Conservation (phyloP, 1,140 invertebrate genomes). For the Euborellia annulipes region DNA sequence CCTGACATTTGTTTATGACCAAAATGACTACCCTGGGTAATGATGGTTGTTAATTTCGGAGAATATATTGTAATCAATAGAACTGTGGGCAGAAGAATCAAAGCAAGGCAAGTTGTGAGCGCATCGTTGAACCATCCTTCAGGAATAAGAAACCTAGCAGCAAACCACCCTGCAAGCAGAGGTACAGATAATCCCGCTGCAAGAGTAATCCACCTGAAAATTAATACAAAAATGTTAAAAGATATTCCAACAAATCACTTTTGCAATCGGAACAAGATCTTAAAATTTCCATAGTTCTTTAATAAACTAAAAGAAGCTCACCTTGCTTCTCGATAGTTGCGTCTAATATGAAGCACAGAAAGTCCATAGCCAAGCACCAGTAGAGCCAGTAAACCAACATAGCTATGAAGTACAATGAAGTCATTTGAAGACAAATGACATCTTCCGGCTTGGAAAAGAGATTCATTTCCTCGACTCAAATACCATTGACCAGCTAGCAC, state of each 20-base stretch:
- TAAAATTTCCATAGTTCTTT: no score
- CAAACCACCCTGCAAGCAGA: slow-evolving; percentile 20
- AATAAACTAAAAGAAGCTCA: no score
- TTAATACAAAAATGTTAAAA: no score
- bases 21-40: slow-evolving; percentile 17
- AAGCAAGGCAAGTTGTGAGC: slow-evolving; percentile 18
- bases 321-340: slow-evolving; percentile 23
- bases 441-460: background rate
- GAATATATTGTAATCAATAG: slow-evolving; percentile 23
- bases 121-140: slow-evolving; percentile 14
- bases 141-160: slow-evolving; percentile 19
- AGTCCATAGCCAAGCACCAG: slow-evolving; percentile 21
- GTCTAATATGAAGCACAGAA: slow-evolving; percentile 22
- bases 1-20: slow-evolving; percentile 11
- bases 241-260: no score
- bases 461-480: background rate
- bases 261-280: no score
- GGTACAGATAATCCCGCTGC: slow-evolving; percentile 21
- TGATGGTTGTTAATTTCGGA: slow-evolving; percentile 23
- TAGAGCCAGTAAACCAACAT: slow-evolving; percentile 20
- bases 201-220: slow-evolving; percentile 20
- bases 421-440: slow-evolving; percentile 16
- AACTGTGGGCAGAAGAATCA: slow-evolving; percentile 20
- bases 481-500: no score
- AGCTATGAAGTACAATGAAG: slow-evolving; percentile 23